Percentiles rank a stretch among this genome's conserved stretches.
These are phyloP conservation scores for Noctilio leporinus DNA, from an alignment of 2,113 vertebrate species.

Conservation along the genomic window DNA sequence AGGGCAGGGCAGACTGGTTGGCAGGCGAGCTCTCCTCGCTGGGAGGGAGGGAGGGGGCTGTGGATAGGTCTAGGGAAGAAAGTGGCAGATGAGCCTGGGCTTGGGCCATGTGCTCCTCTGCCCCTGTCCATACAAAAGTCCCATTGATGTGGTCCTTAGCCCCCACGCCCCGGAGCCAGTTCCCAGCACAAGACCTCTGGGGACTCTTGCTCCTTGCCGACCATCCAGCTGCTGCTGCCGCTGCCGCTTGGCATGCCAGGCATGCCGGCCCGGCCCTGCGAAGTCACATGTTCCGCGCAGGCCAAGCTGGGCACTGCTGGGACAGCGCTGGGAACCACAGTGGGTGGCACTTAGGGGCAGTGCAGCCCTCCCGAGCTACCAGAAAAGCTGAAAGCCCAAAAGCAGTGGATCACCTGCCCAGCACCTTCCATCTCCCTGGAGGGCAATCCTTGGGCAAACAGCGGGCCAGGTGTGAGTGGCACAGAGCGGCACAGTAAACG, in stretches of 20 bases:
- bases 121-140: background rate
- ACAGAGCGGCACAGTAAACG: background rate
- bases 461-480: background rate
- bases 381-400: background rate
- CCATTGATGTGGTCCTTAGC: constrained; percentile 23
- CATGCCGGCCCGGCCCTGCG: constrained; percentile 10
- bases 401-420: background rate
- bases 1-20: background rate
- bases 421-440: background rate
- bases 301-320: background rate
- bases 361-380: background rate
- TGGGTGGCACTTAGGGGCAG: rapidly evolving
- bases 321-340: background rate
- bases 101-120: background rate
- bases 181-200: background rate
- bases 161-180: background rate
- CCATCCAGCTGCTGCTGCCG: background rate
- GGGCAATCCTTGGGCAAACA: constrained; percentile 28
- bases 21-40: background rate
- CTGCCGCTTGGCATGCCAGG: background rate
- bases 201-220: constrained; percentile 6
- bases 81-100: background rate
- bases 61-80: background rate
- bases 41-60: background rate
- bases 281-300: constrained; percentile 36